phyloP scores from a whole-genome alignment of 2,113 vertebrate genomes.

The Synodontis membranacea region DNA sequence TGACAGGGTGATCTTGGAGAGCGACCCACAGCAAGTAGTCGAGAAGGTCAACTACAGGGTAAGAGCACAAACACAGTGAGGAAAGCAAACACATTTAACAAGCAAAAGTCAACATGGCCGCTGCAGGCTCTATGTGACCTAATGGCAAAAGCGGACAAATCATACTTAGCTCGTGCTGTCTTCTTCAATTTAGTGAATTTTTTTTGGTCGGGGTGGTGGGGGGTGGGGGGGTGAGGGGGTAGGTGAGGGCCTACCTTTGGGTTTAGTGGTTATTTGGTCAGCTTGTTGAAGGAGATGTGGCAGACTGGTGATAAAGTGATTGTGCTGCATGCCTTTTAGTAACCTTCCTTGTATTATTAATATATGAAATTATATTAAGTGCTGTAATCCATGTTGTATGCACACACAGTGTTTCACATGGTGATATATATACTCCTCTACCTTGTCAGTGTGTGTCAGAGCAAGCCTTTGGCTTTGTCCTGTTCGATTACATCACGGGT shows the following conservation, averaged over 20 bases:
- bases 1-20: slow-evolving; percentile 88
- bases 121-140: slow-evolving; percentile 1
- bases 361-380: neutral
- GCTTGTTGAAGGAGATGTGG: neutral
- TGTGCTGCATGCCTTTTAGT: neutral
- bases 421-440: slow-evolving; percentile 40
- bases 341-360: neutral
- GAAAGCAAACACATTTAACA: slow-evolving; percentile 13
- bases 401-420: neutral
- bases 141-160: slow-evolving; percentile 19
- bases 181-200: neutral
- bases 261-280: neutral
- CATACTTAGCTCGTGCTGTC: neutral
- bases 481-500: slow-evolving; percentile 83
- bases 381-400: neutral
- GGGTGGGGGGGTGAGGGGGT: too few relatives aligned
- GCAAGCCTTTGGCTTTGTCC: slow-evolving; percentile 79
- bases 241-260: too few relatives aligned
- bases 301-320: neutral
- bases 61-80: slow-evolving; percentile 57
- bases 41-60: slow-evolving; percentile 90
- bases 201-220: neutral
- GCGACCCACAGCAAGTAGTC: slow-evolving; percentile 87
- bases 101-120: slow-evolving; percentile 6
- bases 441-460: slow-evolving; percentile 71